phyloP scores from a whole-genome alignment of 1,140 invertebrate species.

The Polyergus mexicanus region DNA sequence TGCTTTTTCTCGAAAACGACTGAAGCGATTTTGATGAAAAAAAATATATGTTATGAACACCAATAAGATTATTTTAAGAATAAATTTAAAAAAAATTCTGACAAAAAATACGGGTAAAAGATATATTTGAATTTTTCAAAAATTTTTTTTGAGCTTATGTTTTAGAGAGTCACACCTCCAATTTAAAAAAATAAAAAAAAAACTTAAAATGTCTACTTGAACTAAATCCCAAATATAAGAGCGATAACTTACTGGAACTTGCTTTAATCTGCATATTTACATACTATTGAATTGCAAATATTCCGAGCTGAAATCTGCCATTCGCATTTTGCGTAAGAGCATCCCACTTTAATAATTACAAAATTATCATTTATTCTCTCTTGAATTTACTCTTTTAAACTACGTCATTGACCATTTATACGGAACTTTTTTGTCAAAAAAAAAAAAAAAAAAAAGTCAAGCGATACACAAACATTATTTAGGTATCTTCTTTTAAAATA shows the following conservation, averaged over 20 bases:
- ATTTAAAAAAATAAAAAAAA: no score
- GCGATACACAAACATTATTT: neutral
- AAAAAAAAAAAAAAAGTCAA: no score
- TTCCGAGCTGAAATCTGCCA: constrained; percentile 3
- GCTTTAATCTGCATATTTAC: constrained; percentile 42
- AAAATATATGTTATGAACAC: no score
- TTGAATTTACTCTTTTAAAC: neutral
- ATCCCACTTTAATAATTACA: constrained; percentile 10
- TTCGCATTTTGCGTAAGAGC: constrained; percentile 32
- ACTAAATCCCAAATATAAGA: constrained; percentile 42
- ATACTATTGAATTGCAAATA: constrained; percentile 59
- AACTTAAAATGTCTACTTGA: no score
- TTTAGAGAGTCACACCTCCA: no score
- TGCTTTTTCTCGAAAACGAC: no score
- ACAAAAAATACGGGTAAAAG: no score
- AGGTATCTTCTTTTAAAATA: neutral
- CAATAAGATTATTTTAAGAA: no score
- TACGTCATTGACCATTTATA: neutral
- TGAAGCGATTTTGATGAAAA: no score
- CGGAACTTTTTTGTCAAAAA: neutral
- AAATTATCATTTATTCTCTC: constrained; percentile 9
- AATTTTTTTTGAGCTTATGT: no score
- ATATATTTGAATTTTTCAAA: no score
- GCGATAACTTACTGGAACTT: constrained; percentile 22
- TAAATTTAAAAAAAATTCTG: no score